Percentiles rank a stretch among this genome's conserved stretches.
Evolutionary conservation across 2,888 invertebrate species (phyloP).

Genomic region (Hyposoter didymator): DNA sequence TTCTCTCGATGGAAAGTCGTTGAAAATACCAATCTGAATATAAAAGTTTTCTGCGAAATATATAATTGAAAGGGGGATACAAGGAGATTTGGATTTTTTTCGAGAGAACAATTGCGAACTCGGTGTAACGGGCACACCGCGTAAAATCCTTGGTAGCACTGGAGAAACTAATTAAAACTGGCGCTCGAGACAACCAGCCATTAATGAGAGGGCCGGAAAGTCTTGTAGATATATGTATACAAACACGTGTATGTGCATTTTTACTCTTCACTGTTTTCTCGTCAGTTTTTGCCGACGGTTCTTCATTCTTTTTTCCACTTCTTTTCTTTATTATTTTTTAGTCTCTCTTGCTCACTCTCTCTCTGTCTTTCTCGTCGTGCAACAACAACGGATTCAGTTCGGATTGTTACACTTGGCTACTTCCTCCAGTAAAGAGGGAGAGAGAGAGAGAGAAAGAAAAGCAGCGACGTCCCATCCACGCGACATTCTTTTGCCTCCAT

Average conservation of each 20-base stretch:
- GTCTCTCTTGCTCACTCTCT: conserved; percentile 7
- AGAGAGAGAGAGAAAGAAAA: not conserved
- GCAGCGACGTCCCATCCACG: conserved; percentile 1
- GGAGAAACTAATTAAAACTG: conserved; percentile 68
- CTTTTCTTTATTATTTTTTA: conserved; percentile 22
- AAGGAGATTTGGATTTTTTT: conserved; percentile 47
- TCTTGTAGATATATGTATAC: conserved; percentile 33
- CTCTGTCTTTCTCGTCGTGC: conserved; percentile 4
- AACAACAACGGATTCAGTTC: conserved; percentile 27
- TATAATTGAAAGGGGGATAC: conserved; percentile 12
- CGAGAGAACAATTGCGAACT: conserved; percentile 58
- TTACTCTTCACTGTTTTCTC: conserved; percentile 30
- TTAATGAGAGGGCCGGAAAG: conserved; percentile 67
- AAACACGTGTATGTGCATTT: conserved; percentile 5
- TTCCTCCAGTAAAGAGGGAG: conserved; percentile 25
- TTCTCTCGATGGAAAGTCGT: not conserved
- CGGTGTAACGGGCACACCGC: conserved; percentile 37
- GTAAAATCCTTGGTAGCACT: conserved; percentile 59
- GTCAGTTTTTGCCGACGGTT: conserved; percentile 43
- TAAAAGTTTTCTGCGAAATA: conserved; percentile 16
- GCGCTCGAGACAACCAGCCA: conserved; percentile 66
- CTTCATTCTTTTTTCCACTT: conserved; percentile 35
- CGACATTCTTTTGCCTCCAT: conserved; percentile 28
- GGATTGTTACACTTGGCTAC: conserved; percentile 57
- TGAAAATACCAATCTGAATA: not conserved